These are phyloP conservation scores for Carcina quercana DNA, from an alignment of 2,888 invertebrate species.

Conservation along the genomic window DNA sequence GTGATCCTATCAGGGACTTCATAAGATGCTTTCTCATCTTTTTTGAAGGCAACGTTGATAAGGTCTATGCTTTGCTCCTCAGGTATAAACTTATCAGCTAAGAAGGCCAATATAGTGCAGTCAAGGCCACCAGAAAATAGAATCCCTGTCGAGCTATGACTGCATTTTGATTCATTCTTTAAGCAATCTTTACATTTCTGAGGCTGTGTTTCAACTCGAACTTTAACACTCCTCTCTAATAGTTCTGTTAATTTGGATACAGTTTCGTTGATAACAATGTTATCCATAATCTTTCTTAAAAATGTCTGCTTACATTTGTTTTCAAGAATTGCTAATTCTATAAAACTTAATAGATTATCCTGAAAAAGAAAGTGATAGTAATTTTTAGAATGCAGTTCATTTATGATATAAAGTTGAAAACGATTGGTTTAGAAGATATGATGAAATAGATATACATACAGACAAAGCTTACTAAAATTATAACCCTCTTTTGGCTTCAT, in stretches of 20 bases:
- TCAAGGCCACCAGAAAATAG: conserved; percentile 98
- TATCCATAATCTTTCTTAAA: conserved; percentile 51
- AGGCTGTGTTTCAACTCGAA: conserved; percentile 76
- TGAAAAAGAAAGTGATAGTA: conserved; percentile 24
- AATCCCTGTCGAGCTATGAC: conserved; percentile 82
- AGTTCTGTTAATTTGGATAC: conserved; percentile 62
- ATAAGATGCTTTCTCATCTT: conserved; percentile 54
- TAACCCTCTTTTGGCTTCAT: too few relatives aligned
- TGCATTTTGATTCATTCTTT: conserved; percentile 39
- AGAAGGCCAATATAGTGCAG: conserved; percentile 90
- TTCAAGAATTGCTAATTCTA: conserved; percentile 30
- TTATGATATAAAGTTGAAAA: too few relatives aligned
- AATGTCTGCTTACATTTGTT: conserved; percentile 34
- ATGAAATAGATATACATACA: too few relatives aligned
- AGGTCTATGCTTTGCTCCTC: conserved; percentile 86
- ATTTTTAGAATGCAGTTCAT: too few relatives aligned
- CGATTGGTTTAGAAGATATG: too few relatives aligned
- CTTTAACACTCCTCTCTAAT: conserved; percentile 74
- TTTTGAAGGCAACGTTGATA: conserved; percentile 94
- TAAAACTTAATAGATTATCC: conserved; percentile 37
- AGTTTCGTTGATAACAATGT: conserved; percentile 43
- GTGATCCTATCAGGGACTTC: conserved; percentile 91
- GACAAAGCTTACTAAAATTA: too few relatives aligned
- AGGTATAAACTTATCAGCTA: conserved; percentile 82
- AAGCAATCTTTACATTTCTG: conserved; percentile 77